Percentiles rank a stretch among this genome's conserved stretches.
Evolutionary conservation across 2,888 invertebrate species (phyloP).

Genomic region (Drosophila hawaiiensis): DNA sequence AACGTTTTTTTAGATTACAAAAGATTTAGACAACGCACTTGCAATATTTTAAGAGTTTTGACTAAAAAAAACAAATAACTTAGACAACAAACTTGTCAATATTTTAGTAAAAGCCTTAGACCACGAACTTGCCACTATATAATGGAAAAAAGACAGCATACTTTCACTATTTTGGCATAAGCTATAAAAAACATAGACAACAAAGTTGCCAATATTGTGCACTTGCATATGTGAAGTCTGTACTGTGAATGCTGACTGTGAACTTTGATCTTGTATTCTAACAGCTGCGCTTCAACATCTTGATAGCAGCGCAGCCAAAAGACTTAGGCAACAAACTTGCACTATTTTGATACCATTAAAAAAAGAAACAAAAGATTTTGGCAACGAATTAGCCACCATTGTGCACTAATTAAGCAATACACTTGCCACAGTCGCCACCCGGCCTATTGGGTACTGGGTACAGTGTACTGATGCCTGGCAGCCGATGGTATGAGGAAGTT

Average conservation of each 20-base stretch:
- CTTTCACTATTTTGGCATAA: conserved; percentile 2
- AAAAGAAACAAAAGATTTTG: conserved; percentile 57
- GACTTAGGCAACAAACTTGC: conserved; percentile 73
- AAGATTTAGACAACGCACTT: not conserved
- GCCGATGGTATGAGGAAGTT: conserved; percentile 54
- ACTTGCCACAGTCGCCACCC: conserved; percentile 5
- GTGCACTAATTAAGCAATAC: conserved; percentile 70
- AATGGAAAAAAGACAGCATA: not conserved
- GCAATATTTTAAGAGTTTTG: not conserved
- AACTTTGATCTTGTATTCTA: not conserved
- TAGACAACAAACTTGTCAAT: conserved; percentile 50
- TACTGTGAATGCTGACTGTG: not conserved
- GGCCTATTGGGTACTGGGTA: not conserved
- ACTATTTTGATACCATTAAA: not conserved
- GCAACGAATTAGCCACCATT: conserved; percentile 62
- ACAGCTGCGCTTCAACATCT: conserved; percentile 11
- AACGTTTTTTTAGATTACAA: not conserved
- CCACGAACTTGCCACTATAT: conserved; percentile 9
- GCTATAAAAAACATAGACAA: conserved; percentile 49
- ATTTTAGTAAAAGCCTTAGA: conserved; percentile 7
- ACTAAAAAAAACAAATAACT: conserved; percentile 9
- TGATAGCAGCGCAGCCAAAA: conserved; percentile 47
- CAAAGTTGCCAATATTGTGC: conserved; percentile 10
- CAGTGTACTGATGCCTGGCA: not conserved
- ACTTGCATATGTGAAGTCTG: not conserved